Percentiles rank a stretch among this genome's conserved stretches.
Evolutionary conservation across 2,888 invertebrate genomes (phyloP).

Genomic region (Leistus spinibarbis): DNA sequence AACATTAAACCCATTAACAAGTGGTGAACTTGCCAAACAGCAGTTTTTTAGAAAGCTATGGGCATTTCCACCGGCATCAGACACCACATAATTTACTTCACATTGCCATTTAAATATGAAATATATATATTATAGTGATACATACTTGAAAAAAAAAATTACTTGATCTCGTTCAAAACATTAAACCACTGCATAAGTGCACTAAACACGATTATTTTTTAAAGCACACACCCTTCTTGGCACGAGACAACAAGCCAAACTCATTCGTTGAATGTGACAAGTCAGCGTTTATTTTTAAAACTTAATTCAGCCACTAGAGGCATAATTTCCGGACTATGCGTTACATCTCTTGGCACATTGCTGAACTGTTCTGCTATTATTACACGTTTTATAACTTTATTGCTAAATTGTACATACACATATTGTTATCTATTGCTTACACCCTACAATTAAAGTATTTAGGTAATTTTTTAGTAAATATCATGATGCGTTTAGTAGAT

Average conservation of each 20-base stretch:
- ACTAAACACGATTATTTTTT: slow-evolving; percentile 42
- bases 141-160: slow-evolving; percentile 37
- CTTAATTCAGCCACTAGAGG: background rate
- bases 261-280: slow-evolving; percentile 31
- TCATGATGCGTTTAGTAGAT: too few species aligned
- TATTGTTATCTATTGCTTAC: too few species aligned
- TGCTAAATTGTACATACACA: too few species aligned
- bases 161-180: slow-evolving; percentile 42
- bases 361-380: too few species aligned
- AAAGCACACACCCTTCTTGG: slow-evolving; percentile 48
- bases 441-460: too few species aligned
- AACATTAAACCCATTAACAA: slow-evolving; percentile 36
- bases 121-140: slow-evolving; percentile 13
- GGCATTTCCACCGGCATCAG: slow-evolving; percentile 24
- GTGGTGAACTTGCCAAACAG: slow-evolving; percentile 35
- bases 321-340: background rate
- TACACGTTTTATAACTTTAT: too few species aligned
- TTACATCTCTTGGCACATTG: background rate
- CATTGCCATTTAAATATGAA: background rate
- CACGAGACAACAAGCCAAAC: slow-evolving; percentile 39
- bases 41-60: slow-evolving; percentile 37
- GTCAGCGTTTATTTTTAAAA: slow-evolving; percentile 28
- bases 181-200: slow-evolving; percentile 52
- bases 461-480: too few species aligned
- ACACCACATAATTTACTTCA: slow-evolving; percentile 16